Base-by-base conservation (phyloP, 1,140 invertebrate genomes). In the Mesaphorura yosii region DNA sequence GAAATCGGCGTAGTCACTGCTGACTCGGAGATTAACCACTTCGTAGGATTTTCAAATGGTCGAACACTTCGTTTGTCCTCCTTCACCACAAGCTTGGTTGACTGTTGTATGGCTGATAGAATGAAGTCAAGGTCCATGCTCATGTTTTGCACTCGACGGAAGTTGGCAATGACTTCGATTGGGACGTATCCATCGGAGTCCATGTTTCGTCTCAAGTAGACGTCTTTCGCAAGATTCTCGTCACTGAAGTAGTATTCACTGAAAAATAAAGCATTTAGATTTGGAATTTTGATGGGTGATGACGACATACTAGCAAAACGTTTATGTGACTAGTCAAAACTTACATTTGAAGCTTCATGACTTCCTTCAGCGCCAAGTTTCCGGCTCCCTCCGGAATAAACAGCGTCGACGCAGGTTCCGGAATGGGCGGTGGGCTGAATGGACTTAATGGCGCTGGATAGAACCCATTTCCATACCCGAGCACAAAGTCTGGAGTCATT, bases 231-330 rank as follows among this genome's bases (percentile, higher is more conserved):
- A 46, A 99, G 75, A 75, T 99, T 99, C 64, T 97, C 92, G 64
- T 86, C 83, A 67, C 90, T 95, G 73, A 99, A 98, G 77, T 99
- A 99, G 73, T 98, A 99, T 74, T 98, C 94, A 29, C 47, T 60
- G 27, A 34, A 12, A 39, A 49, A 7, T 17, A 49, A 49, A 22
- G 12, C 31, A 34, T 49, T 14, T 17, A 20, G 17, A 42, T 42
- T 20, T 10, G 17, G 40, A 10, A 42, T 42, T 12, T 12, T 37
- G n/a, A 37, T 37, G 34, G n/a, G n/a, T n/a, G n/a, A 12, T 37
- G 12, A n/a, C n/a, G 34, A 12, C 34, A 37, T 12, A 37, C 34
- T 12, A 12, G 34, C 12, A 12, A 12, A 12, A 37, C 34, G n/a
- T 37, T 37, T 37, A n/a, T 37, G 12, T 12, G n/a, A 12, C 12